Percentiles rank a stretch among this genome's conserved stretches.
These are phyloP conservation scores for Salmo trutta DNA, from an alignment of 2,797 vertebrate species.

Conservation along the genomic window DNA sequence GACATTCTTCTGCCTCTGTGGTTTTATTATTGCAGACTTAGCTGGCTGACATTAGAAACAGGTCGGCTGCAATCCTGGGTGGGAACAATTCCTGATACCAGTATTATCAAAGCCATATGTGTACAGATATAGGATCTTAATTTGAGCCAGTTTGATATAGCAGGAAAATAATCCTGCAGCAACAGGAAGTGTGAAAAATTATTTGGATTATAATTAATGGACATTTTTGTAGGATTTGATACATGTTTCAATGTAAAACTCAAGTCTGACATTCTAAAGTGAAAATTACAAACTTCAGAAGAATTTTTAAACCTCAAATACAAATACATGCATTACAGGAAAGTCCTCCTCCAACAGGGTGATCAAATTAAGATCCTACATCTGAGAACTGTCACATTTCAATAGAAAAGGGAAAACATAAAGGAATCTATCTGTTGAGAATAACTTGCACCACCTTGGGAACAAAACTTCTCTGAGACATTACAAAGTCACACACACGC, in stretches of 20 bases:
- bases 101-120: slow-evolving; percentile 62
- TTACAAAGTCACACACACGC: slow-evolving; percentile 10
- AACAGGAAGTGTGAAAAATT: too few relatives aligned
- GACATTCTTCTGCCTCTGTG: slow-evolving; percentile 43
- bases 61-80: slow-evolving; percentile 30
- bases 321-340: too few relatives aligned
- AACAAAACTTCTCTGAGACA: slow-evolving; percentile 21
- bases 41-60: slow-evolving; percentile 32
- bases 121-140: slow-evolving; percentile 15
- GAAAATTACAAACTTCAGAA: too few relatives aligned
- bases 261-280: too few relatives aligned
- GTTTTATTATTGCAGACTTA: slow-evolving; percentile 53
- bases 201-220: too few relatives aligned
- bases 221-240: too few relatives aligned
- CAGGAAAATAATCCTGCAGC: too few relatives aligned
- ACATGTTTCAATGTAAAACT: too few relatives aligned
- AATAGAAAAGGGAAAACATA: slow-evolving; percentile 21
- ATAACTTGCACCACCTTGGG: slow-evolving; percentile 29
- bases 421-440: slow-evolving; percentile 37
- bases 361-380: too few relatives aligned
- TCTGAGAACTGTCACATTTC: slow-evolving; percentile 18
- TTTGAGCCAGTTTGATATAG: too few relatives aligned
- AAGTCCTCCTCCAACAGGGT: too few relatives aligned
- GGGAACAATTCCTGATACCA: slow-evolving; percentile 39
- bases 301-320: too few relatives aligned